Evolutionary conservation across 2,797 vertebrate species (phyloP).

Genomic region (Takifugu ocellatus): DNA sequence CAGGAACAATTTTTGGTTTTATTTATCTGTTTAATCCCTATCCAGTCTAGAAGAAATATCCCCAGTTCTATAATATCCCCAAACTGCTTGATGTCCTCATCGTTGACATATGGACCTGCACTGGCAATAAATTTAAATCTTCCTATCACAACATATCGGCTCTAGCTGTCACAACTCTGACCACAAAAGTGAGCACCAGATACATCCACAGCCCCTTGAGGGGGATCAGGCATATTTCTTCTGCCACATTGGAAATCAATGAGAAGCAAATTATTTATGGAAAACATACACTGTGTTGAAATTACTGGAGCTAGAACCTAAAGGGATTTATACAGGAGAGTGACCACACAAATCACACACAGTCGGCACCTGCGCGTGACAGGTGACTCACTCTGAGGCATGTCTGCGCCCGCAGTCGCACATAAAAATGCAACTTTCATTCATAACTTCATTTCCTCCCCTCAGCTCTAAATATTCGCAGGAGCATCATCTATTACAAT

Average conservation of each 20-base stretch:
- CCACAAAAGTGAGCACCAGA: slow-evolving; percentile 79
- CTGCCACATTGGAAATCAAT: slow-evolving; percentile 80
- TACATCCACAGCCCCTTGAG: slow-evolving; percentile 76
- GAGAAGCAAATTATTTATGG: slow-evolving; percentile 82
- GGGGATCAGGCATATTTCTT: slow-evolving; percentile 75
- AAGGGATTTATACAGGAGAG: slow-evolving; percentile 78
- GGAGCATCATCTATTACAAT: slow-evolving; percentile 47
- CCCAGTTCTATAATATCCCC: background rate
- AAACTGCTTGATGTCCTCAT: slow-evolving; percentile 40
- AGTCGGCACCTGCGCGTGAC: slow-evolving; percentile 64
- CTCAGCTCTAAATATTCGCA: slow-evolving; percentile 38
- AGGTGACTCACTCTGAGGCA: slow-evolving; percentile 57
- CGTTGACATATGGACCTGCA: slow-evolving; percentile 57
- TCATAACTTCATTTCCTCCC: slow-evolving; percentile 51
- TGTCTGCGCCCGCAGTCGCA: slow-evolving; percentile 26
- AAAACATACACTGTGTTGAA: slow-evolving; percentile 79
- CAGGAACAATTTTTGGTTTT: background rate
- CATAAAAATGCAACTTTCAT: slow-evolving; percentile 47
- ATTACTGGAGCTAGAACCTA: slow-evolving; percentile 75
- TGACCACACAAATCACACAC: slow-evolving; percentile 74
- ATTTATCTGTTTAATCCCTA: background rate
- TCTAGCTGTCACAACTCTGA: slow-evolving; percentile 79
- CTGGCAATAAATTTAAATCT: slow-evolving; percentile 66
- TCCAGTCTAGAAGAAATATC: background rate
- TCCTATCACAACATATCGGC: slow-evolving; percentile 78